phyloP scores from a whole-genome alignment of 1,140 invertebrate species.

The Xylocopa sonorina region DNA sequence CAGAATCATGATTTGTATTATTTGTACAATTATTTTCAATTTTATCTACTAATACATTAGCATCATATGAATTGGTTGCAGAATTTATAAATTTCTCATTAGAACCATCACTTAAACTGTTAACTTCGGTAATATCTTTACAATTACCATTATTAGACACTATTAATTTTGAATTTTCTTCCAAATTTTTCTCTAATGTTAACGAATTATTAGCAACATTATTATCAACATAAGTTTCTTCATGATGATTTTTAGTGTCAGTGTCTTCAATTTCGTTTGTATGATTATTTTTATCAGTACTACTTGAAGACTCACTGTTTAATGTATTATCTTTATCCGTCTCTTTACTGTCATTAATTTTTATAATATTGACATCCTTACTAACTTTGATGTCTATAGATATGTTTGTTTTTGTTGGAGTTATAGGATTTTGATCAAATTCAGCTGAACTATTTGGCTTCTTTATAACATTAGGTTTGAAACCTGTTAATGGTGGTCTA shows the following conservation, averaged over 20 bases:
- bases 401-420: constrained; percentile 5
- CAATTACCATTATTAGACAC: constrained; percentile 5
- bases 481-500: constrained; percentile 2
- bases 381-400: background rate
- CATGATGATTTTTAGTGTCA: background rate
- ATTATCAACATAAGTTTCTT: background rate
- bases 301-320: background rate
- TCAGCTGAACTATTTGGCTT: constrained; percentile 1
- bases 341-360: background rate
- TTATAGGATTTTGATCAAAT: background rate
- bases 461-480: background rate
- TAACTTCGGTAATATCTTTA: constrained; percentile 12
- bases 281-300: background rate
- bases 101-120: constrained; percentile 8
- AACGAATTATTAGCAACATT: background rate
- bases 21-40: background rate
- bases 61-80: background rate
- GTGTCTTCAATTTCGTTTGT: background rate
- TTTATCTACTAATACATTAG: background rate
- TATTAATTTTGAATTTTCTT: constrained; percentile 8
- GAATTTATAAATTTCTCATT: constrained; percentile 7
- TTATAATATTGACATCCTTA: background rate
- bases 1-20: background rate
- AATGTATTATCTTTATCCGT: background rate
- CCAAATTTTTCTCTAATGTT: background rate